Base-by-base conservation (phyloP, 2,113 vertebrate species). In the Gavialis gangeticus region DNA sequence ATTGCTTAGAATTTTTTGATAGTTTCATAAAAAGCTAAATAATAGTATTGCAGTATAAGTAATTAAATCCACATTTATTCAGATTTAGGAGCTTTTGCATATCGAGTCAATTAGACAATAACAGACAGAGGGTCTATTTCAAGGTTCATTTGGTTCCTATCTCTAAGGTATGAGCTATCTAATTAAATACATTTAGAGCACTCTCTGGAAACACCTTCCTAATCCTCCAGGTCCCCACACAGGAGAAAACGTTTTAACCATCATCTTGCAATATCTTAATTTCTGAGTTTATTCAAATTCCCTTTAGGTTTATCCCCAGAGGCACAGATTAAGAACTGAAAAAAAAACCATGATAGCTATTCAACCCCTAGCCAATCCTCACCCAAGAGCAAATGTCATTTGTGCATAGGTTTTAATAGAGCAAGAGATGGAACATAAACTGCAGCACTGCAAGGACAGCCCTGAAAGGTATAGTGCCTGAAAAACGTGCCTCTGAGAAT, bases 171-270 rank as follows among this genome's bases (percentile, higher is more conserved):
- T 90, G 92, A 95, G 91, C 84, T 92, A 89, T 30, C 91, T 95
- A 94, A 97, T 97, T 98, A 97, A 97, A 98, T 97, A 87, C 93
- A 92, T 97, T 97, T 97, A 94, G 87, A 83, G 55, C 78, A 93
- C 25, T 96, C 67, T 97, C 94, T 95, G 77, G 93, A 96, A 98
- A 95, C 87, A 95, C 82, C 83, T 95, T 88, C 97, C 78, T 88
- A 96, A 94, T 88, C 94, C 94, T 97, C 85, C 81, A 84, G 85
- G 87, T 97, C 89, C 93, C 96, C 81, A 95, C 90, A 97, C 96
- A 96, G 86, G 15, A 90, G 34, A 91, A 75, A 92, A 85, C 83
- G 82, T 95, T 95, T 97, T 93, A 95, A 92, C 84, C 82, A 93
- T 89, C 79, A 91, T 94, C 55, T 59, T 92, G 95, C 95, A 97